A percentile compares a stretch with the other conserved stretches of the same genome.
Conservation (phyloP, 2,113 vertebrate species). For the Pangasianodon gigas region DNA sequence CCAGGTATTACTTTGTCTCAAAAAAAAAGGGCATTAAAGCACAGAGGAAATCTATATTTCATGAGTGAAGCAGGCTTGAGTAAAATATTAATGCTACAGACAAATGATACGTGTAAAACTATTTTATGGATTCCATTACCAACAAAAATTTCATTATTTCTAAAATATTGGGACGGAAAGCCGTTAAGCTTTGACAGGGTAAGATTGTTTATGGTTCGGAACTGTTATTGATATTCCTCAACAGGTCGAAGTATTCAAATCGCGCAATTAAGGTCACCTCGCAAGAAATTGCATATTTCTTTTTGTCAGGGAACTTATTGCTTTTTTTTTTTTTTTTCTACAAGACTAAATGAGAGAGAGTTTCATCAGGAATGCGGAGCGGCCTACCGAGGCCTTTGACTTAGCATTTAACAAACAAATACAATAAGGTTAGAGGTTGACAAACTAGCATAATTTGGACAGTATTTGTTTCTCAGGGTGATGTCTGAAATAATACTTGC, state of each 20-base stretch:
- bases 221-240: background rate
- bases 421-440: background rate
- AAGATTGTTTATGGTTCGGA: slow-evolving; percentile 16
- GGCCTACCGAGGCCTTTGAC: background rate
- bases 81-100: slow-evolving; percentile 43
- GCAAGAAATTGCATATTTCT: background rate
- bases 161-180: slow-evolving; percentile 12
- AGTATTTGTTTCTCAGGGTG: background rate
- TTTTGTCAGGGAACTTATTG: background rate
- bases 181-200: background rate
- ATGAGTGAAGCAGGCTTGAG: slow-evolving; percentile 34
- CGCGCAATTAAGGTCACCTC: slow-evolving; percentile 5
- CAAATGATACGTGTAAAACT: slow-evolving; percentile 33
- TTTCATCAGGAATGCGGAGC: background rate
- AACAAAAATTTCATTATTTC: slow-evolving; percentile 27
- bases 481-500: background rate
- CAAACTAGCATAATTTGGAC: background rate
- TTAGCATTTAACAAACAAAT: background rate
- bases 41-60: slow-evolving; percentile 43
- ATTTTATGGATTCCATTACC: slow-evolving; percentile 19
- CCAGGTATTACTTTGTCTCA: slow-evolving; percentile 54
- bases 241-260: background rate
- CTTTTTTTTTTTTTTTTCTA: background rate
- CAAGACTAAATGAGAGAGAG: background rate
- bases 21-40: slow-evolving; percentile 21